Percentiles rank a stretch among this genome's conserved stretches.
phyloP scores from a whole-genome alignment of 2,113 vertebrate species.

The Penelope pileata region DNA sequence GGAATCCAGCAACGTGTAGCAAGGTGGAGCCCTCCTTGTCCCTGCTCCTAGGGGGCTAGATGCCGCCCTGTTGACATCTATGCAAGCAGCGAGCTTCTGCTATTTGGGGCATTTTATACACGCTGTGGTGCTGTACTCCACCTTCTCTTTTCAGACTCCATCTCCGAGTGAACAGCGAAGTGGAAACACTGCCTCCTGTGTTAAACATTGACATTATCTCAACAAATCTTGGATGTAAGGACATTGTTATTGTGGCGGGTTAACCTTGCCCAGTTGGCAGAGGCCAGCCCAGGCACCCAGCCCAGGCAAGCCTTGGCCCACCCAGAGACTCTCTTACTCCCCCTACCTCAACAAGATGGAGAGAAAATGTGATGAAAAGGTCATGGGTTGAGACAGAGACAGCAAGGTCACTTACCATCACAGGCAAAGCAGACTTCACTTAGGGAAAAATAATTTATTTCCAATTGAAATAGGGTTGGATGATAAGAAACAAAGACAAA shows the following conservation, averaged over 20 bases:
- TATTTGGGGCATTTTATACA: not conserved
- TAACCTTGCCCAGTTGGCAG: not conserved
- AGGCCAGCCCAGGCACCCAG: not conserved
- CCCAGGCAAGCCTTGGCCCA: too few species aligned
- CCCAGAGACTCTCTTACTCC: accelerated
- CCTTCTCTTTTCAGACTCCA: not conserved
- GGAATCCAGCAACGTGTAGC: not conserved
- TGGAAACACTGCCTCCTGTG: not conserved
- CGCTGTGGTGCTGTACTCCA: accelerated
- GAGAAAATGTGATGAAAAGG: not conserved
- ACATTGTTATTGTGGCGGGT: not conserved
- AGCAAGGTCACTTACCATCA: not conserved
- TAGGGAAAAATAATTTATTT: not conserved
- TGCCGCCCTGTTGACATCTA: not conserved
- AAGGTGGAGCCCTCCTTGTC: not conserved
- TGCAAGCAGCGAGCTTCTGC: not conserved
- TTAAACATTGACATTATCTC: not conserved
- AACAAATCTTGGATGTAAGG: not conserved
- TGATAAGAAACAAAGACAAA: not conserved
- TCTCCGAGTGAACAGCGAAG: not conserved
- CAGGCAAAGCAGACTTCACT: not conserved
- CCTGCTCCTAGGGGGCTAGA: not conserved
- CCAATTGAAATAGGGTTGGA: not conserved
- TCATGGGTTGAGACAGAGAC: not conserved
- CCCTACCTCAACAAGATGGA: not conserved